Evolutionary conservation across 1,140 invertebrate species (phyloP), one percentile per base, ranked within the genome.

Genomic region (Chrysomallon squamiferum): DNA sequence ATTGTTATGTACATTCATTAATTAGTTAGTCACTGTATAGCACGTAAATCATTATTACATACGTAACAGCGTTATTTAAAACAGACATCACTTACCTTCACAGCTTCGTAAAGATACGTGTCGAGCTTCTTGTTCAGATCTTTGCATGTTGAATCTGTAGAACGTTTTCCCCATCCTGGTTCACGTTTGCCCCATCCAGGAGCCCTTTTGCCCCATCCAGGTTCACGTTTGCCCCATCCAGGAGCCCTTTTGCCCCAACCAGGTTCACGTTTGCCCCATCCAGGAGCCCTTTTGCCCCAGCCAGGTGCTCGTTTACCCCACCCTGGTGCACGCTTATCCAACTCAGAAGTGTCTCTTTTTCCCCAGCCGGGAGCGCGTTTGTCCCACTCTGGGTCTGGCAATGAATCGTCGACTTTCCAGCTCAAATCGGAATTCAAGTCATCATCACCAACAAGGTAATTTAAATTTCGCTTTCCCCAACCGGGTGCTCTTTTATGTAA

Each of bases 161-260:
- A 47, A 5, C 64, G 43, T 59, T 68, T 68, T 25, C 66, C 66
- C 66, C 66, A 68, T 47, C 66, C 66, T 27, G 66, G 66, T 18
- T 59, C 66, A 11, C 66, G 50, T 32, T 68, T 68, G 52, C 60
- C 59, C 66, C 66, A 68, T 22, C 59, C 66, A 6, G 59, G 66
- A 32, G 59, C 66, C 33, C 66, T 29, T 29, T 68, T 68, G 30
- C 66, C 65, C 66, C 66, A 68, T 9, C 59, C 66, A 15, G 66
- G 66, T n/a, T 58, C 59, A 13, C 65, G 30, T 29, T 67, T 67
- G 25, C 50, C 65, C 45, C 35, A 38, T 29, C 41, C 58, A 27
- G 33, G 45, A 9, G 50, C 49, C 2, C 66, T 43, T 29, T 62
- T 68, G n/a, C 60, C 66, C 66, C 66, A 68, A 9, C 60, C 66